Percentiles rank a stretch among this genome's conserved stretches.
phyloP scores from a whole-genome alignment of 2,113 vertebrate genomes.

The Grammomys dolichurus region DNA sequence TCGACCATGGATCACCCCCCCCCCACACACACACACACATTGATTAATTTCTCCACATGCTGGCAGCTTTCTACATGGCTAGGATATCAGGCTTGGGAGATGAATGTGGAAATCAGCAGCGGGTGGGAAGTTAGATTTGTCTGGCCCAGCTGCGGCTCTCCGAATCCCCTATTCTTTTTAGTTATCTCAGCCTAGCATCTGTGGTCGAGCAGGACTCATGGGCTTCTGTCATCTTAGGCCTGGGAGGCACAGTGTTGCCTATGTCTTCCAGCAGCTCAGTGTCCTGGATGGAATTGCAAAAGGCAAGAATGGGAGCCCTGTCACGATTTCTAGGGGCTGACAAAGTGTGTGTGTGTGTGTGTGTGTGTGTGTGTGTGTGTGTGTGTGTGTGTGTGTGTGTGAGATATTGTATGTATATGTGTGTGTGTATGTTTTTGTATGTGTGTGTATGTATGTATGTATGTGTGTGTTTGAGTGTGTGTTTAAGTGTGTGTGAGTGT shows the following conservation, averaged over 20 bases:
- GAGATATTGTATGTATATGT: no score
- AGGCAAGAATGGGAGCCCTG: background rate
- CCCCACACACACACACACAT: background rate
- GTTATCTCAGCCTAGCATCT: conserved; percentile 75
- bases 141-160: conserved; percentile 75
- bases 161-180: conserved; percentile 61
- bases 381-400: background rate
- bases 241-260: background rate
- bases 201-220: conserved; percentile 46
- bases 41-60: conserved; percentile 81
- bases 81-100: conserved; percentile 53
- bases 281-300: background rate
- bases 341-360: background rate
- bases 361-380: no score
- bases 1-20: conserved; percentile 58
- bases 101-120: conserved; percentile 76
- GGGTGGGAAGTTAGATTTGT: conserved; percentile 78
- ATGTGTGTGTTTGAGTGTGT: no score
- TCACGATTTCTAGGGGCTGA: background rate
- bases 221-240: conserved; percentile 61
- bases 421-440: no score
- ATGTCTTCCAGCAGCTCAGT: background rate
- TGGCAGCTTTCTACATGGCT: conserved; percentile 71
- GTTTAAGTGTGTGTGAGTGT: no score
- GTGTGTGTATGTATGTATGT: no score